Evolutionary conservation across 2,888 invertebrate genomes (phyloP).

Genomic region (Augochlorella aurata): DNA sequence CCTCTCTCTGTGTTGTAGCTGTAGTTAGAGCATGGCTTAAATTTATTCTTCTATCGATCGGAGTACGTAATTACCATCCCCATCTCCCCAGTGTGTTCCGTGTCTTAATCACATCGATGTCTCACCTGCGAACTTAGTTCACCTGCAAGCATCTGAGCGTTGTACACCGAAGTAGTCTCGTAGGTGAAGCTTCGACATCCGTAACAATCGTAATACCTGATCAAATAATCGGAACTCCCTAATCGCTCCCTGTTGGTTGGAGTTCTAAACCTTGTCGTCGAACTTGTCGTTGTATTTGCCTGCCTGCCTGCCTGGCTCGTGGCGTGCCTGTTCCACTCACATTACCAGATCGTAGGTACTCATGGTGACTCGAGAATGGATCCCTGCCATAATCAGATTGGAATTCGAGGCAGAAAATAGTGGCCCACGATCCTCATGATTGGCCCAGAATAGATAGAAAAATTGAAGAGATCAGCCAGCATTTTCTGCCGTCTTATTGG

Average conservation of each 20-base stretch:
- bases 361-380: slow-evolving; percentile 25
- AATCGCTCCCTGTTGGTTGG: slow-evolving; percentile 31
- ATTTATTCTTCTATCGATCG: slow-evolving; percentile 15
- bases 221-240: slow-evolving; percentile 41
- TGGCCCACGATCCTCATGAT: neutral
- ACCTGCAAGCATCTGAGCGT: too few species aligned
- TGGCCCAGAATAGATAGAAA: neutral
- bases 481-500: slow-evolving; percentile 17
- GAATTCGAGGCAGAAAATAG: slow-evolving; percentile 7
- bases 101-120: neutral
- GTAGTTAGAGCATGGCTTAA: slow-evolving; percentile 79
- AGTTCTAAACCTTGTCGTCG: slow-evolving; percentile 21
- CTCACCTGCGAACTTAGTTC: too few species aligned
- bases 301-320: slow-evolving; percentile 48
- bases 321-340: slow-evolving; percentile 52
- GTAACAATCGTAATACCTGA: slow-evolving; percentile 41
- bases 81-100: neutral
- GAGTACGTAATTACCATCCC: slow-evolving; percentile 5
- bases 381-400: slow-evolving; percentile 19
- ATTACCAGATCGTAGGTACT: slow-evolving; percentile 12
- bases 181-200: slow-evolving; percentile 12
- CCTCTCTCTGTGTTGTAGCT: slow-evolving; percentile 74
- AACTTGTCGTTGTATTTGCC: slow-evolving; percentile 24
- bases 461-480: neutral
- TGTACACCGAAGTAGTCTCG: neutral